Evolutionary conservation across 1,140 invertebrate species (phyloP).

Genomic region (Dendroctonus ponderosae): DNA sequence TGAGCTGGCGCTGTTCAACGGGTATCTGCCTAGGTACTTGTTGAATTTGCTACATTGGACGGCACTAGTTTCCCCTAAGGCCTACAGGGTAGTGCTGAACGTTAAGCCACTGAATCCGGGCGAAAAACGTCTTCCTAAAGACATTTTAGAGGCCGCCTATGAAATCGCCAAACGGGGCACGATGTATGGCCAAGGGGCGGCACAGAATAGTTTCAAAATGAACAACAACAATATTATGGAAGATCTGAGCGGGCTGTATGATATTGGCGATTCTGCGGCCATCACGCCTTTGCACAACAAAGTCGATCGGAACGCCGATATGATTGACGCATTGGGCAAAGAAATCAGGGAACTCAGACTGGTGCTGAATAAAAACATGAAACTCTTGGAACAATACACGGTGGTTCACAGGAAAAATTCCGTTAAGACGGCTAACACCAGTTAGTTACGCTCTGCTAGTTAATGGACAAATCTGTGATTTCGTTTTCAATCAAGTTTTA

Average conservation of each 20-base stretch:
- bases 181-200: slow-evolving; percentile 64
- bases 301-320: slow-evolving; percentile 62
- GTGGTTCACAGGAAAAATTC: slow-evolving; percentile 26
- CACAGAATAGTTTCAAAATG: slow-evolving; percentile 54
- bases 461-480: too few relatives aligned
- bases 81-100: slow-evolving; percentile 72
- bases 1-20: slow-evolving; percentile 68
- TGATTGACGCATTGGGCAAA: slow-evolving; percentile 59
- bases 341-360: slow-evolving; percentile 63
- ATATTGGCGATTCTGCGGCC: slow-evolving; percentile 47
- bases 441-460: too few relatives aligned
- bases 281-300: slow-evolving; percentile 59
- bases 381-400: slow-evolving; percentile 20
- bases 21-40: slow-evolving; percentile 69
- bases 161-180: slow-evolving; percentile 72
- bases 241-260: slow-evolving; percentile 53
- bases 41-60: slow-evolving; percentile 70
- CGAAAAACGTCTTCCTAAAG: slow-evolving; percentile 72
- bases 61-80: slow-evolving; percentile 71
- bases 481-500: too few relatives aligned
- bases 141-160: slow-evolving; percentile 72
- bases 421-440: not conserved
- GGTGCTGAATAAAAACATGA: slow-evolving; percentile 41
- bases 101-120: slow-evolving; percentile 77
- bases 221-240: slow-evolving; percentile 56